Conservation (phyloP, 2,113 vertebrate genomes). For the Myiozetetes cayanensis region DNA sequence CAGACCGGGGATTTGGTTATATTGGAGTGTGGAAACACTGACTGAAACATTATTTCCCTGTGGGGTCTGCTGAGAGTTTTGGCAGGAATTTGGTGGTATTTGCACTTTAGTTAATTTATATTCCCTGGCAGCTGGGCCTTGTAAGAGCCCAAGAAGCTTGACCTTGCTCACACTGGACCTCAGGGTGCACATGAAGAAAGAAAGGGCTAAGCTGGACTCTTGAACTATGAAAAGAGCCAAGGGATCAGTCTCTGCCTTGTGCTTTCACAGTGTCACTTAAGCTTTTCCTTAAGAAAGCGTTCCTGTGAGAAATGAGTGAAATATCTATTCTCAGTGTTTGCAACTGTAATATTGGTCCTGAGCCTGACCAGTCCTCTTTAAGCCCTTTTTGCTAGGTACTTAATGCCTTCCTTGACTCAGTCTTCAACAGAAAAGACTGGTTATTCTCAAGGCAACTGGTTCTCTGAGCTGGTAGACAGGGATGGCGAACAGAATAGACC, state of each 20-base stretch:
- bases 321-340: neutral
- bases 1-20: rapidly evolving
- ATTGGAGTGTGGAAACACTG: neutral
- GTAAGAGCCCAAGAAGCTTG: neutral
- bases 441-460: neutral
- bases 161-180: neutral
- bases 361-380: neutral
- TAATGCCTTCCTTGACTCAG: neutral
- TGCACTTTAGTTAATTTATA: neutral
- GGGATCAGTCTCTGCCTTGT: neutral
- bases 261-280: neutral
- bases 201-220: neutral
- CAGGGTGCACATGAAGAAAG: neutral
- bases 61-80: neutral
- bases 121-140: neutral
- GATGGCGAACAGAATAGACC: neutral
- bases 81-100: neutral
- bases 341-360: neutral
- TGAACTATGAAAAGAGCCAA: neutral
- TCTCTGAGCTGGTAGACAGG: neutral
- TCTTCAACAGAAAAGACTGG: neutral
- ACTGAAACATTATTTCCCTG: neutral
- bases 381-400: neutral
- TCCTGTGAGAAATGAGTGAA: neutral
- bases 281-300: neutral